These are phyloP conservation scores for Sporophila hypoxantha DNA, from an alignment of 2,113 vertebrate genomes.

Conservation along the genomic window DNA sequence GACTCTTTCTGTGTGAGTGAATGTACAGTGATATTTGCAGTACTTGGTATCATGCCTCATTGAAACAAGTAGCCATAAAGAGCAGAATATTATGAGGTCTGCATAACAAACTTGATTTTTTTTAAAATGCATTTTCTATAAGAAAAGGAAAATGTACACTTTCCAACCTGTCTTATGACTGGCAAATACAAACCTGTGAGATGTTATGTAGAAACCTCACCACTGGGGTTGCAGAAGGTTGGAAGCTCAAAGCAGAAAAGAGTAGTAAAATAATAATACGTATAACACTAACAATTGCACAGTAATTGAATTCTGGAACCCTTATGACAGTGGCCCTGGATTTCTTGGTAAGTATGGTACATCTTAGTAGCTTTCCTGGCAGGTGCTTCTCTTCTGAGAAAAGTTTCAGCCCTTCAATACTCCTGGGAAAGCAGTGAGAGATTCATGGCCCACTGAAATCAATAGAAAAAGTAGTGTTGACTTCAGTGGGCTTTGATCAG, in stretches of 20 bases:
- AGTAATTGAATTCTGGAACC: background rate
- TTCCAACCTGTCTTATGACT: background rate
- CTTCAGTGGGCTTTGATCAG: conserved; percentile 51
- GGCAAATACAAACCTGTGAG: background rate
- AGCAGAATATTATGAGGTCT: background rate
- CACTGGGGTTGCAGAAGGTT: background rate
- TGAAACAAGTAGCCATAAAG: background rate
- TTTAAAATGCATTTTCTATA: background rate
- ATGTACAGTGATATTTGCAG: background rate
- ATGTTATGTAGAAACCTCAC: background rate
- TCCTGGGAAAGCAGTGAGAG: background rate
- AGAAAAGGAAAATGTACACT: background rate
- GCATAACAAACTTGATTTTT: background rate
- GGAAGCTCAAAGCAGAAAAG: background rate
- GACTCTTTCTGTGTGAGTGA: background rate
- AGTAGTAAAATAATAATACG: background rate
- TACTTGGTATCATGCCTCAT: background rate
- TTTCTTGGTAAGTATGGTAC: conserved; percentile 2
- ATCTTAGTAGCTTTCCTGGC: background rate
- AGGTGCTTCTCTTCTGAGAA: background rate
- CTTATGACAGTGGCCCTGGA: background rate
- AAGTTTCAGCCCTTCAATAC: background rate
- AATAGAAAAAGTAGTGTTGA: background rate
- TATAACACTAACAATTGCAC: background rate
- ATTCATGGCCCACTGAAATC: conserved; percentile 40